Base-by-base conservation (phyloP, 2,113 vertebrate genomes). In the Paraplagusia blochii region DNA sequence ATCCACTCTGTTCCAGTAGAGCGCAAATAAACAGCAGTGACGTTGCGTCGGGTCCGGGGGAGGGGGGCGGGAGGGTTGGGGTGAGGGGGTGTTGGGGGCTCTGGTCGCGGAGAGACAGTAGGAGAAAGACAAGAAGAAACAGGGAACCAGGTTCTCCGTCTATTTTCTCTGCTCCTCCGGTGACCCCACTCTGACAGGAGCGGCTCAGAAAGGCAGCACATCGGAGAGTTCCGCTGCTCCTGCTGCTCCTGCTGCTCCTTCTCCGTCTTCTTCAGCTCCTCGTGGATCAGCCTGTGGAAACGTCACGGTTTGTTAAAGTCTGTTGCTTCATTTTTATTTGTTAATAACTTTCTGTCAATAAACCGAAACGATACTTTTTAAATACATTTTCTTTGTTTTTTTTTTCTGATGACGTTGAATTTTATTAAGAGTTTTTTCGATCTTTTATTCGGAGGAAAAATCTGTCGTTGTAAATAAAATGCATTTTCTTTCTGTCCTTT, bases 11-110 rank as follows among this genome's bases (percentile, higher is more conserved):
- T 85, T 75, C 79, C 74, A 78, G 75, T 77, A 78, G 85, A 74
- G 38, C 76, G 75, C 73, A 85, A 77, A 82, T 82, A 84, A 85
- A 85, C 79, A 85, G 86, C 88, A 80, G 74, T 70, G 71, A 52
- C 71, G 66, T 74, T 83, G 82, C 81, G 83, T 90, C 85, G 87
- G 74, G 72, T 63, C 36, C 36, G 53, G 52, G 77, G 68, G 48
- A 58, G 76, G 69, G 42, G 8, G 19, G 7, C 73, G 61, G 76
- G 46, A 63, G 77, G 59, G 80, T n/a, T n/a, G 77, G 22, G 22
- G 6, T 66, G 48, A 63, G 73, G 64, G 29, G 44, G 44, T 19
- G 38, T 53, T 47, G 60, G 53, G 50, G 58, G 53, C 76, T 56
- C 53, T 61, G 69, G 51, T 63, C n/a, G n/a, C n/a, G n/a, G 62